Percentiles rank a stretch among this genome's conserved stretches.
Evolutionary conservation across 2,888 invertebrate species (phyloP).

Genomic region (Tenodera sinensis): DNA sequence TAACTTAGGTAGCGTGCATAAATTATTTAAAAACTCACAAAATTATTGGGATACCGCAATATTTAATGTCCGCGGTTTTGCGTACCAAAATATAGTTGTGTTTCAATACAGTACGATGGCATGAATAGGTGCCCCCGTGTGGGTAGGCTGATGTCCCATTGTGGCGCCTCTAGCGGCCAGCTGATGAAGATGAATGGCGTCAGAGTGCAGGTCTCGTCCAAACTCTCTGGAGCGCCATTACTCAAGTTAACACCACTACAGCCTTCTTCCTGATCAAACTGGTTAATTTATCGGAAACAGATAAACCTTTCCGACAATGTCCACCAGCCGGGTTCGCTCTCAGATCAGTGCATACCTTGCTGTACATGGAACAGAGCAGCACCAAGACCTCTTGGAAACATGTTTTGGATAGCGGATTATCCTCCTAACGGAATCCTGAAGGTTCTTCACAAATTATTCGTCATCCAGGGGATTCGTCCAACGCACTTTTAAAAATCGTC

Average conservation of each 20-base stretch:
- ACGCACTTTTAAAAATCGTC: too few relatives aligned
- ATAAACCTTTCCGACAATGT: not conserved
- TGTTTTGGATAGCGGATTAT: too few relatives aligned
- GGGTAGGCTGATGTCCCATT: not conserved
- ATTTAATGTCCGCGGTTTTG: too few relatives aligned
- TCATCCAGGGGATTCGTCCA: too few relatives aligned
- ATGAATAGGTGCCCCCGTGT: not conserved
- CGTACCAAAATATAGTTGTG: not conserved
- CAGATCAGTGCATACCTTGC: not conserved
- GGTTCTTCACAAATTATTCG: too few relatives aligned
- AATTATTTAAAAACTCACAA: too few relatives aligned
- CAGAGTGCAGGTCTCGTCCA: not conserved
- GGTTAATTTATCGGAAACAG: not conserved
- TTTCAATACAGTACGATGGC: not conserved
- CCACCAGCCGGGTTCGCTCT: not conserved
- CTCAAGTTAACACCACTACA: not conserved
- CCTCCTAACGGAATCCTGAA: too few relatives aligned
- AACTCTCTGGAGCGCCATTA: not conserved
- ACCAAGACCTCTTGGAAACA: too few relatives aligned
- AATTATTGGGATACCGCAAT: too few relatives aligned
- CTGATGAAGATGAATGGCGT: constrained; percentile 5
- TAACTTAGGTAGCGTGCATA: too few relatives aligned
- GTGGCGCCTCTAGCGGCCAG: not conserved
- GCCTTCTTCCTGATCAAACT: not conserved
- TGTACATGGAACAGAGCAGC: too few relatives aligned